A percentile compares a stretch with the other conserved stretches of the same genome.
Conservation (phyloP, 2,888 invertebrate genomes). For the Eueremaeus valkanovi region DNA sequence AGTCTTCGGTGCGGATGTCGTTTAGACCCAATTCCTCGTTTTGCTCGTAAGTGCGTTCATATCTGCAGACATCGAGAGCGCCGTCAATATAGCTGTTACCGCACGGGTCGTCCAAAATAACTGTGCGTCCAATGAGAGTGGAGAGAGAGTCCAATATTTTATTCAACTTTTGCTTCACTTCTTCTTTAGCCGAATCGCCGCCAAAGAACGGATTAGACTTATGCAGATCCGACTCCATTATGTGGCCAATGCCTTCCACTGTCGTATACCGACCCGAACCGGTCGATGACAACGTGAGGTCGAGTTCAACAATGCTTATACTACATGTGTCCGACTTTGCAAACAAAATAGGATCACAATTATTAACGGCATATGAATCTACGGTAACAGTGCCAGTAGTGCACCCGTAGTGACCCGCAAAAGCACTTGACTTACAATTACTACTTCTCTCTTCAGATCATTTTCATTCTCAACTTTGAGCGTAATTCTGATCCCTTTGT, state of each 20-base stretch:
- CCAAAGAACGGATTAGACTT: constrained; percentile 50
- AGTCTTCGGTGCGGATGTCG: constrained; percentile 83
- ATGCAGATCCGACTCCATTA: constrained; percentile 69
- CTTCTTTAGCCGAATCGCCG: constrained; percentile 56
- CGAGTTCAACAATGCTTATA: constrained; percentile 77
- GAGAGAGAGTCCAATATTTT: constrained; percentile 63
- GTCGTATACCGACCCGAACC: constrained; percentile 93
- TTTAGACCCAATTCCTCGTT: constrained; percentile 93
- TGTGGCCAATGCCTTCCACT: constrained; percentile 77
- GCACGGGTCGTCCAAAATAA: constrained; percentile 90
- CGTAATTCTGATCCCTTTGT: constrained; percentile 70
- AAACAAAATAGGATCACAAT: background rate
- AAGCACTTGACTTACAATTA: constrained; percentile 24
- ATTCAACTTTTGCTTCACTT: constrained; percentile 58
- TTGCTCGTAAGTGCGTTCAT: constrained; percentile 79
- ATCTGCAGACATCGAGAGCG: constrained; percentile 60
- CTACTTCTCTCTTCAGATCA: constrained; percentile 42
- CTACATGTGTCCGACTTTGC: constrained; percentile 71
- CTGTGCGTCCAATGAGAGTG: constrained; percentile 54
- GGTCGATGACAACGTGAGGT: constrained; percentile 77
- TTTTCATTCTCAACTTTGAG: constrained; percentile 59
- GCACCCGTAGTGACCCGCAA: no score
- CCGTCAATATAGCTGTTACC: constrained; percentile 93
- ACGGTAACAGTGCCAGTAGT: no score
- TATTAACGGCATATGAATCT: no score